Conservation (phyloP, 2,797 vertebrate genomes). For the Melanotaenia boesemani region DNA sequence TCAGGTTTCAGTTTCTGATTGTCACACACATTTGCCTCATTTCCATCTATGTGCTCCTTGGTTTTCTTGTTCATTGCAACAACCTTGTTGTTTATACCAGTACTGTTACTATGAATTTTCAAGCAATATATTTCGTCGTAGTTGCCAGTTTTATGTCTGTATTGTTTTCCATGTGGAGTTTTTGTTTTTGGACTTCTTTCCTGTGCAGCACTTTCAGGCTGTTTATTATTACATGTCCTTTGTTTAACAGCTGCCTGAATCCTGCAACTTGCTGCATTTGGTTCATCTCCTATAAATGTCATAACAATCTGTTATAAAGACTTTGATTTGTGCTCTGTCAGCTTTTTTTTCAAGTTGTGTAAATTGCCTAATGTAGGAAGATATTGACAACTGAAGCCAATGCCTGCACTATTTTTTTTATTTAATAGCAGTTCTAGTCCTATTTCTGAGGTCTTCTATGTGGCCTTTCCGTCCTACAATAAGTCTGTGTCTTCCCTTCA, state of each 20-base stretch:
- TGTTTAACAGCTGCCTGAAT: neutral
- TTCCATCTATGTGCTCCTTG: neutral
- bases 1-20: neutral
- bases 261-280: too few relatives aligned
- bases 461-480: conserved; percentile 18
- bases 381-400: neutral
- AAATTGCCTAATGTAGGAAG: neutral
- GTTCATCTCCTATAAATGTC: too few relatives aligned
- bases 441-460: conserved; percentile 21
- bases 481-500: conserved; percentile 49
- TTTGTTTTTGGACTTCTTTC: neutral
- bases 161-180: neutral
- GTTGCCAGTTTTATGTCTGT: neutral
- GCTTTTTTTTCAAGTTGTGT: neutral
- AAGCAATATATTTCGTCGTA: neutral
- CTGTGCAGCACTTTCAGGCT: neutral
- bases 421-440: conserved; percentile 26
- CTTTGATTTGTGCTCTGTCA: too few relatives aligned
- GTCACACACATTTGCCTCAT: neutral
- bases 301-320: too few relatives aligned
- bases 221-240: neutral
- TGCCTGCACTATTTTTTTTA: neutral
- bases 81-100: neutral
- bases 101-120: neutral
- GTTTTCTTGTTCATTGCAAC: neutral